Base-by-base conservation (phyloP, 2,113 vertebrate genomes). In the Takifugu bimaculatus region DNA sequence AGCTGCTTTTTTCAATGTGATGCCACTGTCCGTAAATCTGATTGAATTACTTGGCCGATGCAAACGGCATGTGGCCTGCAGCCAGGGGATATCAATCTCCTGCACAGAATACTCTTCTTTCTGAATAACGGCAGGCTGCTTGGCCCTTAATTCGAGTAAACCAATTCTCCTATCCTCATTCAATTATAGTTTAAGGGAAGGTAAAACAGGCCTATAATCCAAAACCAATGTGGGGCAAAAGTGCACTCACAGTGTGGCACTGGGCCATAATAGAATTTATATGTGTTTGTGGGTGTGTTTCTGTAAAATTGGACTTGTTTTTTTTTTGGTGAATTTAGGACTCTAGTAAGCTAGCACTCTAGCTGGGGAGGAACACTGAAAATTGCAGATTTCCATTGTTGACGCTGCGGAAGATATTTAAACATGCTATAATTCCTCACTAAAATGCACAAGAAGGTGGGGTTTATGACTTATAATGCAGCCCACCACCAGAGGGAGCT, bases 111-210 rank as follows among this genome's bases (percentile, higher is more conserved):
- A 69, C 67, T 71, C 58, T 76, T 83, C 83, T 51, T 62, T 72
- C 75, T 68, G 75, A 87, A 75, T 83, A 86, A 84, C 65, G 70
- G 77, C 68, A 61, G 69, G 63, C 78, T 65, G 77, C 77, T 79
- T 32, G 35, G 71, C 65, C 80, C 80, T 84, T 85, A 87, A 85
- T 82, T 82, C 72, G 65, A 74, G 70, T 73, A 85, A 87, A 81
- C 83, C 81, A 85, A 89, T 83, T 85, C 79, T 75, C 72, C 75
- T 79, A 61, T 76, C 62, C 79, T 88, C 74, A 87, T 87, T 87
- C 82, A 85, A 86, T 89, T 87, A 80, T 78, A 75, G 65, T 73
- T 69, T 59, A 50, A 57, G 59, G 77, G 49, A 14, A 68, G 59
- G 61, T 75, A 54, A 73, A 81, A 73, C 69, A 55, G 67, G 47